Percentiles rank a stretch among this genome's conserved stretches.
These are phyloP conservation scores for Siniperca knerii DNA, from an alignment of 2,113 vertebrate genomes.

Conservation along the genomic window DNA sequence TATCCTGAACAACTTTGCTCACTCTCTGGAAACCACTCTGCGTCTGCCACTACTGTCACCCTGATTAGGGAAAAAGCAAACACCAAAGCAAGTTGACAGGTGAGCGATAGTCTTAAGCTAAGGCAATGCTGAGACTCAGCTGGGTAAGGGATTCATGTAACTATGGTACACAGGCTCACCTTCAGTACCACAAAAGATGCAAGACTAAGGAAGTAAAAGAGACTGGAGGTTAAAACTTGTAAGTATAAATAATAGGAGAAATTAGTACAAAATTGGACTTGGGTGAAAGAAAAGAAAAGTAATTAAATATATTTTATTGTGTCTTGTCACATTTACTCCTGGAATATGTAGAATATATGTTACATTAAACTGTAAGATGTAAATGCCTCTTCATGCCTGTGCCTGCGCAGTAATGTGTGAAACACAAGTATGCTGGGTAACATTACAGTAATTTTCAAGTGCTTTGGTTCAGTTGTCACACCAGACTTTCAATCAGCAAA, in stretches of 20 bases:
- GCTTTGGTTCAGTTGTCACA: too few relatives aligned
- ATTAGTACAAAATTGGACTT: background rate
- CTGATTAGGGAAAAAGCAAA: constrained; percentile 16
- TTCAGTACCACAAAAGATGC: background rate
- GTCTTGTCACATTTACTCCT: background rate
- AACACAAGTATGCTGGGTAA: too few relatives aligned
- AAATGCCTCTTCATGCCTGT: too few relatives aligned
- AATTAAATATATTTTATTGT: too few relatives aligned
- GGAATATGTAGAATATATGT: background rate
- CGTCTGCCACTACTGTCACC: constrained; percentile 23
- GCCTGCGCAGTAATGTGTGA: too few relatives aligned
- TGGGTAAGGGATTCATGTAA: background rate
- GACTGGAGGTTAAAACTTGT: background rate
- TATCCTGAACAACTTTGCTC: constrained; percentile 26
- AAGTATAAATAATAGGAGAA: background rate
- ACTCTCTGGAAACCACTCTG: constrained; percentile 14
- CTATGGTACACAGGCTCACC: background rate
- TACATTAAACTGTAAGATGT: background rate
- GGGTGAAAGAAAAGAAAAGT: background rate
- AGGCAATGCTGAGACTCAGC: background rate
- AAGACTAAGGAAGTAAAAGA: background rate
- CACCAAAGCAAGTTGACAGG: constrained; percentile 21
- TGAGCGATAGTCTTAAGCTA: constrained; percentile 20
- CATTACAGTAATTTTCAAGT: too few relatives aligned
- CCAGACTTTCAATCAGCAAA: too few relatives aligned